phyloP scores from a whole-genome alignment of 2,113 vertebrate species.

The Hirundichthys speculiger region DNA sequence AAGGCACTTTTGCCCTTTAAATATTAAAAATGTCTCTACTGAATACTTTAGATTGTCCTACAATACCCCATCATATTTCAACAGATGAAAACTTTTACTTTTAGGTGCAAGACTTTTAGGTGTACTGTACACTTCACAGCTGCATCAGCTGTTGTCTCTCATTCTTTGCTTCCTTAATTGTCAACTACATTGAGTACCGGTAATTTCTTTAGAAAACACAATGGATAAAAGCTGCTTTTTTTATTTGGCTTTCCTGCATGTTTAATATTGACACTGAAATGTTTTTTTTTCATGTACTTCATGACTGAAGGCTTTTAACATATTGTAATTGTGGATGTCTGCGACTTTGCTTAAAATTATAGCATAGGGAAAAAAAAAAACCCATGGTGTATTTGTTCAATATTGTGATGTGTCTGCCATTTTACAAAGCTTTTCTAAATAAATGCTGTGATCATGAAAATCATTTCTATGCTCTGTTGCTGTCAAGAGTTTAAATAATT shows the following conservation, averaged over 20 bases:
- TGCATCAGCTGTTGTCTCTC: not conserved
- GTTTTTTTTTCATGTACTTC: constrained; percentile 19
- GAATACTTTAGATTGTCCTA: too few species aligned
- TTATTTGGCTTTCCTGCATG: constrained; percentile 66
- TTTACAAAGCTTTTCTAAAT: constrained; percentile 73
- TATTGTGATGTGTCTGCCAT: constrained; percentile 69
- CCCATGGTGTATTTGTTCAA: constrained; percentile 49
- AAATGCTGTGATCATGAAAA: constrained; percentile 58
- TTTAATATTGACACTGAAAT: constrained; percentile 52
- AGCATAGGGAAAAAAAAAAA: constrained; percentile 47
- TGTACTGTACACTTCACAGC: not conserved
- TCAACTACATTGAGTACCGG: not conserved
- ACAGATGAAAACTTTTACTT: too few species aligned
- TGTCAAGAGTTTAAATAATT: too few species aligned
- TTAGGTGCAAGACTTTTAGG: too few species aligned
- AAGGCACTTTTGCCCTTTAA: too few species aligned
- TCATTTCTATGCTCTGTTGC: not conserved
- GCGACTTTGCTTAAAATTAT: constrained; percentile 46
- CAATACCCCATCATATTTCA: too few species aligned
- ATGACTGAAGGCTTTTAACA: constrained; percentile 49
- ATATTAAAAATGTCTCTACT: too few species aligned
- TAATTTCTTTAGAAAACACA: not conserved
- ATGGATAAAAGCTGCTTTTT: constrained; percentile 23
- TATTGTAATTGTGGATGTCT: constrained; percentile 60
- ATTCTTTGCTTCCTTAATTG: not conserved